Conservation (phyloP, 2,888 invertebrate species). For the Vesta saturnalis region DNA sequence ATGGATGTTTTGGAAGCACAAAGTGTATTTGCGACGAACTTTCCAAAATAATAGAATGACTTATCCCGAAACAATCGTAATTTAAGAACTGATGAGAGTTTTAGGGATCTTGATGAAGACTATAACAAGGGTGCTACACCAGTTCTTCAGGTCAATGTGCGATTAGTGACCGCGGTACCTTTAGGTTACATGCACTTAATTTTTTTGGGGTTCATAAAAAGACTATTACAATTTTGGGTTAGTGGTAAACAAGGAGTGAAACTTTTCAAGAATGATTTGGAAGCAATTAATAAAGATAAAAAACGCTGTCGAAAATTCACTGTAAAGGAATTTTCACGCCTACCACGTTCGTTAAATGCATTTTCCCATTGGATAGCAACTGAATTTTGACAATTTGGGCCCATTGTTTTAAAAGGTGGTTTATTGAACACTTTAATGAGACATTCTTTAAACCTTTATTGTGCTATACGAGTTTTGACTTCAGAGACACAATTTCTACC, state of each 20-base stretch:
- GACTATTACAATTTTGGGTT: conserved; percentile 12
- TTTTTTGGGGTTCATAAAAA: conserved; percentile 20
- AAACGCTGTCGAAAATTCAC: background rate
- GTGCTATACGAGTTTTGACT: too few relatives aligned
- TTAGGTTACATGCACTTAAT: conserved; percentile 19
- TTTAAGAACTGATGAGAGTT: too few relatives aligned
- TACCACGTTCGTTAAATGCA: too few relatives aligned
- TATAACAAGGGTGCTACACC: conserved; percentile 24
- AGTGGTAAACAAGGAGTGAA: background rate
- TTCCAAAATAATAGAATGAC: background rate
- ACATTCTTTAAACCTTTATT: too few relatives aligned
- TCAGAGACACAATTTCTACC: too few relatives aligned
- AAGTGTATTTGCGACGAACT: background rate
- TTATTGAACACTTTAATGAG: too few relatives aligned
- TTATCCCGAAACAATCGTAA: background rate
- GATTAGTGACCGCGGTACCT: conserved; percentile 3
- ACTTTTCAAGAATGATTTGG: background rate
- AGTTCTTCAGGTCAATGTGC: conserved; percentile 8
- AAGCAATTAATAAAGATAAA: background rate
- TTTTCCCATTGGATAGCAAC: too few relatives aligned
- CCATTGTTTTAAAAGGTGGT: too few relatives aligned
- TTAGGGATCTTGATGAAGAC: conserved; percentile 28
- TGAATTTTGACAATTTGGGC: too few relatives aligned
- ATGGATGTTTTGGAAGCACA: background rate
- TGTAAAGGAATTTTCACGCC: too few relatives aligned